These are phyloP conservation scores for Ranitomeya imitator DNA, from an alignment of 2,113 vertebrate genomes.

Conservation along the genomic window DNA sequence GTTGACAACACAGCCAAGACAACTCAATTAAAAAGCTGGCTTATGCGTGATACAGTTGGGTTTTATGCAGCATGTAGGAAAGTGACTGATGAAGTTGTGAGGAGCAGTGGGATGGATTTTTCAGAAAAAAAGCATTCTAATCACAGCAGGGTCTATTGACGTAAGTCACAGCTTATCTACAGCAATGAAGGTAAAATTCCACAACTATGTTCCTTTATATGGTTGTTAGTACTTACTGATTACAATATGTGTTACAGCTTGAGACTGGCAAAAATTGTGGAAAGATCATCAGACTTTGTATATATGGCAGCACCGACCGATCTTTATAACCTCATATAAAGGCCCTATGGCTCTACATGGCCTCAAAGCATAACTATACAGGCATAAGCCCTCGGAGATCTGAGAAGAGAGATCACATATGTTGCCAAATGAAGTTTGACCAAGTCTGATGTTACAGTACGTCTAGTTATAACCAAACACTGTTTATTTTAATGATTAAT, in stretches of 20 bases:
- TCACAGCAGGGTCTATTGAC: neutral
- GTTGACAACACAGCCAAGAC: too few relatives aligned
- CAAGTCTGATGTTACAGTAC: neutral
- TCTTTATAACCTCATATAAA: neutral
- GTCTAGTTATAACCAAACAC: neutral
- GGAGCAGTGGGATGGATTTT: too few relatives aligned
- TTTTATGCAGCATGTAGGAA: too few relatives aligned
- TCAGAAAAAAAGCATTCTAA: too few relatives aligned
- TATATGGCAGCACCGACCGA: neutral
- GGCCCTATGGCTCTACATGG: neutral
- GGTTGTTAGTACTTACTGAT: neutral
- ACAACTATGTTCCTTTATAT: neutral
- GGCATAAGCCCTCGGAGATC: neutral
- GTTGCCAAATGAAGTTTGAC: constrained; percentile 1
- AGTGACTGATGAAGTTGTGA: too few relatives aligned
- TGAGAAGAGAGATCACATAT: neutral
- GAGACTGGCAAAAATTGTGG: too few relatives aligned
- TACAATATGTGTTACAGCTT: too few relatives aligned
- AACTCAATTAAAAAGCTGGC: too few relatives aligned
- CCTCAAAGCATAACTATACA: neutral
- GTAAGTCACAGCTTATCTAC: neutral
- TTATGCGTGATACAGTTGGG: too few relatives aligned
- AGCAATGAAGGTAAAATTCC: neutral
- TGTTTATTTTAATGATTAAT: constrained; percentile 32
- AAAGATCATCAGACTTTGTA: too few relatives aligned